These are phyloP conservation scores for Drosophila peninsularis DNA, from an alignment of 2,888 invertebrate species.

Conservation along the genomic window DNA sequence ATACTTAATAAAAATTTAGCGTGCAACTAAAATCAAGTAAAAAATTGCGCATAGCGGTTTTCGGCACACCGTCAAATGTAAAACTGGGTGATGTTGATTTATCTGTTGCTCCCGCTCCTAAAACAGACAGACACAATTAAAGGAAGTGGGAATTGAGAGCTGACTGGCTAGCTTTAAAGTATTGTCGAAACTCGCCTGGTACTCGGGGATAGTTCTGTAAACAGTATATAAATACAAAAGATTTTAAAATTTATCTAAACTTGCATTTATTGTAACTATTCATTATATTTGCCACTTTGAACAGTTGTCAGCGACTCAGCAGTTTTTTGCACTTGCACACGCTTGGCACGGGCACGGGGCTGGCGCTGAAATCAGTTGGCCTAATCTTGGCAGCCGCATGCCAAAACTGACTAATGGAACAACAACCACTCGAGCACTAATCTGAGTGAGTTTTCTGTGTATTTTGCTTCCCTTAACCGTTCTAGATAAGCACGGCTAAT, in stretches of 20 bases:
- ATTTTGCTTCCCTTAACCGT: conserved; percentile 28
- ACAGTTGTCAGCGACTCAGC: neutral
- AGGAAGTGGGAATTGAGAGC: conserved; percentile 72
- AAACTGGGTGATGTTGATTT: conserved; percentile 65
- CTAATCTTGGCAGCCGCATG: conserved; percentile 43
- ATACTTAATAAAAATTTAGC: conserved; percentile 59
- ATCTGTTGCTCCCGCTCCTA: conserved; percentile 36
- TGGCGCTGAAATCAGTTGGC: conserved; percentile 26
- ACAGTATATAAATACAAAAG: neutral
- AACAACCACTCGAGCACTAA: conserved; percentile 23
- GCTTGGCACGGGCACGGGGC: neutral
- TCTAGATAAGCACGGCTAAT: conserved; percentile 48
- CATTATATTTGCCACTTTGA: neutral
- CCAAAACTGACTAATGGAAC: conserved; percentile 9
- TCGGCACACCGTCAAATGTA: conserved; percentile 29
- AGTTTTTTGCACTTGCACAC: neutral
- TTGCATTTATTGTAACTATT: neutral
- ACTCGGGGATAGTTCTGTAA: neutral
- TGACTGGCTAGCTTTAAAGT: conserved; percentile 46
- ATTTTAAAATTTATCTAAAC: neutral
- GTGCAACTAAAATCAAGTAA: conserved; percentile 45
- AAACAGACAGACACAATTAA: conserved; percentile 36
- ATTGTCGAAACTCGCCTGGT: neutral
- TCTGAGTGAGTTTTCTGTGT: conserved; percentile 44
- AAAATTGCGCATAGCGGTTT: conserved; percentile 65